Evolutionary conservation across 2,797 vertebrate species (phyloP), one percentile per base, ranked within the genome.

Genomic region (Tadarida brasiliensis): DNA sequence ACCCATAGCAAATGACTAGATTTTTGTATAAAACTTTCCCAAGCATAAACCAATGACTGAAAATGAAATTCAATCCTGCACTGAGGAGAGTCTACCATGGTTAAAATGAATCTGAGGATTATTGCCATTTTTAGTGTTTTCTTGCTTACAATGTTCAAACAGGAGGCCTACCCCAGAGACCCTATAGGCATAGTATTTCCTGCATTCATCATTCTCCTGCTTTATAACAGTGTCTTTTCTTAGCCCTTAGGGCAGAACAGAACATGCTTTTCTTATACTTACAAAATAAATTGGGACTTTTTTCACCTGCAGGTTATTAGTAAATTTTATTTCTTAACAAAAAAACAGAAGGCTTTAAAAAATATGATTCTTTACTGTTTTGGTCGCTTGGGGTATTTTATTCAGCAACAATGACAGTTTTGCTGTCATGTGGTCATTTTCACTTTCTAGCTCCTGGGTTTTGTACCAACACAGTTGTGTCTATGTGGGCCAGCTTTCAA

Each of bases 181-280:
- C 93, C 74, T 67, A 68, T 2, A 90, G 71, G 54, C 24, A 80
- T 12, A 15, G 16, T 61, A 77, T 77, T 95, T 96, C 87, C 90
- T 91, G 30, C 81, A 85, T 86, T 93, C 20, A 49, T 86, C 95
- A 82, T 94, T 94, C 88, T 95, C 88, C 47, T 91, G 44, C 83
- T 97, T 83, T 89, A 26, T 87, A 96, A 94, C 22, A 93, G 90
- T 93, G 94, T 94, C 56, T 95, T 90, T 97, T 39, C 84, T 96
- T 84, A 92, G 93, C 93, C 84, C 77, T 76, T 68, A 91, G 68
- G 90, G 94, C 15, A 80, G 22, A 82, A 93, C 71, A 90, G 76
- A 95, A 89, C 22, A 67, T 80, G 78, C 11, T 91, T 97, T 97
- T 90, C 80, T 85, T 74, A n/a, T 91, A 71, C 87, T 97, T 92